Evolutionary conservation across 2,113 vertebrate species (phyloP).

Genomic region (Sinocyclocheilus anshuiensis): DNA sequence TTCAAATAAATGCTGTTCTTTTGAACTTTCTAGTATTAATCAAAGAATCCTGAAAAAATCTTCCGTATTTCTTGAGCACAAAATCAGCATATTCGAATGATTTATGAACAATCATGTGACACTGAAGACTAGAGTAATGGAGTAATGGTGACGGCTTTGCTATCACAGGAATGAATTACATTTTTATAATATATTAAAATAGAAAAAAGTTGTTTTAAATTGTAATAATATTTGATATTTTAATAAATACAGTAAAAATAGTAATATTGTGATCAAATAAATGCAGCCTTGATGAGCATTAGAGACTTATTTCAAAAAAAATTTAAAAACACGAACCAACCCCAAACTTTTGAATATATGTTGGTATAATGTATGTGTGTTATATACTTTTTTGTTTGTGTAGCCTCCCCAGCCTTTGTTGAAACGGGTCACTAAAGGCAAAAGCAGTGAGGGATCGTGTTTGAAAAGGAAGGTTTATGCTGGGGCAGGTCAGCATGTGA

Average conservation of each 20-base stretch:
- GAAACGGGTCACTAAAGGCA: conserved; percentile 75
- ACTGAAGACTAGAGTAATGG: no score
- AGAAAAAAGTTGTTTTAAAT: not conserved
- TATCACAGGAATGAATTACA: not conserved
- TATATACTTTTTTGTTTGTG: not conserved
- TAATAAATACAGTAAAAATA: not conserved
- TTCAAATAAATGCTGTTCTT: not conserved
- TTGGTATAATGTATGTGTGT: no score
- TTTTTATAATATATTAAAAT: not conserved
- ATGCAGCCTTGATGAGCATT: not conserved
- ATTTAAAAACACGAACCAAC: not conserved
- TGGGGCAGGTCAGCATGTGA: conserved; percentile 69
- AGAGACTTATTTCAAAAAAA: not conserved
- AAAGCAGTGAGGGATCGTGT: conserved; percentile 65
- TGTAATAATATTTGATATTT: no score
- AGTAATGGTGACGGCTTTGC: not conserved
- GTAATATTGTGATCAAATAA: not conserved
- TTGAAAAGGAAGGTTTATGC: conserved; percentile 76
- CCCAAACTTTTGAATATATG: no score
- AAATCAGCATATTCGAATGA: not conserved
- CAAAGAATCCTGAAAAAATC: no score
- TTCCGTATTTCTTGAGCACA: not conserved
- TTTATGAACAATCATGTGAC: not conserved
- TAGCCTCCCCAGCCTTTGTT: conserved; percentile 83
- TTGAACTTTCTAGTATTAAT: not conserved